phyloP scores from a whole-genome alignment of 1,140 invertebrate genomes.

The Micrasema minimum region DNA sequence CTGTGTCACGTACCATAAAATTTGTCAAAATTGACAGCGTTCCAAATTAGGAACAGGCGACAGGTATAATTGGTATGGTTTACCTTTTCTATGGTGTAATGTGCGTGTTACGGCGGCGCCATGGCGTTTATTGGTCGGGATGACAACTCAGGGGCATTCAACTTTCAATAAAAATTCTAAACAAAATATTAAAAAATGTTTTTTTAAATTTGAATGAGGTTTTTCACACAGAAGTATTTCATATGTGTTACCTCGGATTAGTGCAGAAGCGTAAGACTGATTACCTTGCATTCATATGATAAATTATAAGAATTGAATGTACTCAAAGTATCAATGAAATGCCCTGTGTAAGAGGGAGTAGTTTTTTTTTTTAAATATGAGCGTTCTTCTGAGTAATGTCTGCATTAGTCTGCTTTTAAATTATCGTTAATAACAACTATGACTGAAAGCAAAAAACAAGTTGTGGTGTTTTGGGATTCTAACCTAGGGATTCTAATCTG shows the following conservation, averaged over 20 bases:
- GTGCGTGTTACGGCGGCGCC: slow-evolving; percentile 4
- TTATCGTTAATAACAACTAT: too few species aligned
- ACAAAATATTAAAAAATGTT: background rate
- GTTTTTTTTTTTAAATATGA: background rate
- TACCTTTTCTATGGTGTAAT: slow-evolving; percentile 1
- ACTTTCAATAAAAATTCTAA: background rate
- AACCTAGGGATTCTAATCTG: too few species aligned
- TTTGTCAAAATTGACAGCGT: slow-evolving; percentile 32
- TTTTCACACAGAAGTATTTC: background rate
- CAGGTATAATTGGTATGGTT: background rate
- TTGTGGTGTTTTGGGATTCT: too few species aligned
- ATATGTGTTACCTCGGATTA: too few species aligned
- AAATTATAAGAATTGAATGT: background rate
- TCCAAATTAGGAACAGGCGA: slow-evolving; percentile 12
- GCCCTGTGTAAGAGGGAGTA: background rate
- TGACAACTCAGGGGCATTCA: slow-evolving; percentile 2
- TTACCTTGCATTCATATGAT: too few species aligned
- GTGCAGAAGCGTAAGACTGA: too few species aligned
- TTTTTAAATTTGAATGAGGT: background rate
- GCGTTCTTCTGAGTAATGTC: background rate
- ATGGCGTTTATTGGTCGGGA: background rate
- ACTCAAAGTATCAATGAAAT: background rate
- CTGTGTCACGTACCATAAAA: slow-evolving; percentile 24
- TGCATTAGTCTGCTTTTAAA: too few species aligned
- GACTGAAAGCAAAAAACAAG: too few species aligned